Conservation (phyloP, 2,888 invertebrate species). For the Pegoplata infirma region DNA sequence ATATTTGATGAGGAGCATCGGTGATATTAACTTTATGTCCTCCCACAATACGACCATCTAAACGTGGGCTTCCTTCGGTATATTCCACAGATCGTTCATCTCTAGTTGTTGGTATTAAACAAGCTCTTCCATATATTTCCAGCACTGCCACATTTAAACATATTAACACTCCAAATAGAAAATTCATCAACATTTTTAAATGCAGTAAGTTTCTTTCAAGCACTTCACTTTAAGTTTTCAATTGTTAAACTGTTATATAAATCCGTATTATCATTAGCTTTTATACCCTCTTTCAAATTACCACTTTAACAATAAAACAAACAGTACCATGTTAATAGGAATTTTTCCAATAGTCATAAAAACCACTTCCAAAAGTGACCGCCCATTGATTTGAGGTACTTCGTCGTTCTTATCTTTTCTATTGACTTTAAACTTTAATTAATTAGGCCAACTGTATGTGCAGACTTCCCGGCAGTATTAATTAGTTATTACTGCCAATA, state of each 20-base stretch:
- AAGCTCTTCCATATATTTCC: slow-evolving; percentile 31
- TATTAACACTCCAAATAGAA: background rate
- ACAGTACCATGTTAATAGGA: slow-evolving; percentile 6
- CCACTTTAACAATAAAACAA: background rate
- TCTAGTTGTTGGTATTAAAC: slow-evolving; percentile 40
- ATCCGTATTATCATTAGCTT: slow-evolving; percentile 23
- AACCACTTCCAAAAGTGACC: slow-evolving; percentile 40
- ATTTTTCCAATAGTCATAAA: slow-evolving; percentile 15
- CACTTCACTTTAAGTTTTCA: background rate
- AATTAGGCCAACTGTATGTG: slow-evolving; percentile 30
- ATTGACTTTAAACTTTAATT: slow-evolving; percentile 61
- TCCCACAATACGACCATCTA: slow-evolving; percentile 77
- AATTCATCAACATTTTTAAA: slow-evolving; percentile 13
- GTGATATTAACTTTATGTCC: slow-evolving; percentile 76
- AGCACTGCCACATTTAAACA: background rate
- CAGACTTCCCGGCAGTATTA: slow-evolving; percentile 34
- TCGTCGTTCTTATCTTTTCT: slow-evolving; percentile 39
- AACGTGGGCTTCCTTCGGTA: slow-evolving; percentile 67
- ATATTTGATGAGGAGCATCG: slow-evolving; percentile 76
- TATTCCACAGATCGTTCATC: slow-evolving; percentile 21
- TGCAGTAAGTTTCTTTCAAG: background rate
- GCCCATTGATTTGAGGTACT: slow-evolving; percentile 47
- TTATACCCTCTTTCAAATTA: slow-evolving; percentile 23
- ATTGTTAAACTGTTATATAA: slow-evolving; percentile 32
- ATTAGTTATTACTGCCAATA: background rate